Conservation (phyloP, 1,140 invertebrate genomes). For the Chymomyza costata region DNA sequence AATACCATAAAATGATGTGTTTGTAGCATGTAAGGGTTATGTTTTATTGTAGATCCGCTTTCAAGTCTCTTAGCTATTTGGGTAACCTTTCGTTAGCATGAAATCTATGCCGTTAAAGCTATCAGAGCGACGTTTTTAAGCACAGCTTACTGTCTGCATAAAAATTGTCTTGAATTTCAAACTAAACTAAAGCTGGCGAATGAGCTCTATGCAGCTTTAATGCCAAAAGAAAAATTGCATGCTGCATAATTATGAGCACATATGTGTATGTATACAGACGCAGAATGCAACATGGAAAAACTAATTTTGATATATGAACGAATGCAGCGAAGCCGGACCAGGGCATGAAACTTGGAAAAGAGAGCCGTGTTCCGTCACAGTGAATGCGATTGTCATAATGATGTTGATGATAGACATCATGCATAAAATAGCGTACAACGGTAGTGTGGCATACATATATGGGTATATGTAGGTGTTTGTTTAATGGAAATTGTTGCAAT, state of each 20-base stretch:
- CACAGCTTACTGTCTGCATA: no score
- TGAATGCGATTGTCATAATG: conserved; percentile 32
- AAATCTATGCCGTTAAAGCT: conserved; percentile 13
- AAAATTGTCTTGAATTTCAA: no score
- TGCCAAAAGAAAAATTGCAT: conserved; percentile 37
- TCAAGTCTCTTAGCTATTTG: conserved; percentile 41
- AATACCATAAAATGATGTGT: no score
- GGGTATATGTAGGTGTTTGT: conserved; percentile 14
- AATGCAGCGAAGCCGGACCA: not conserved
- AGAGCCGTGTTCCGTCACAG: conserved; percentile 28
- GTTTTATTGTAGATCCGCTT: no score
- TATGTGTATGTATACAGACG: not conserved
- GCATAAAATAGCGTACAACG: conserved; percentile 13
- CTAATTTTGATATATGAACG: conserved; percentile 1
- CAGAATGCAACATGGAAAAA: not conserved
- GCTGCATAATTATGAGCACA: conserved; percentile 38
- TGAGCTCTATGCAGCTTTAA: conserved; percentile 2
- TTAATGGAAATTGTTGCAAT: conserved; percentile 35
- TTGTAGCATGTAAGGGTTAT: no score
- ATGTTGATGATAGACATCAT: conserved; percentile 14
- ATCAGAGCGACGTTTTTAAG: no score
- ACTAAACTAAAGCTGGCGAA: not conserved
- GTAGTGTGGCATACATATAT: conserved; percentile 3
- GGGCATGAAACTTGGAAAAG: not conserved
- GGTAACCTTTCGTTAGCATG: conserved; percentile 37